A percentile compares a stretch with the other conserved stretches of the same genome.
phyloP scores from a whole-genome alignment of 2,888 invertebrate genomes.

The Laothoe populi region DNA sequence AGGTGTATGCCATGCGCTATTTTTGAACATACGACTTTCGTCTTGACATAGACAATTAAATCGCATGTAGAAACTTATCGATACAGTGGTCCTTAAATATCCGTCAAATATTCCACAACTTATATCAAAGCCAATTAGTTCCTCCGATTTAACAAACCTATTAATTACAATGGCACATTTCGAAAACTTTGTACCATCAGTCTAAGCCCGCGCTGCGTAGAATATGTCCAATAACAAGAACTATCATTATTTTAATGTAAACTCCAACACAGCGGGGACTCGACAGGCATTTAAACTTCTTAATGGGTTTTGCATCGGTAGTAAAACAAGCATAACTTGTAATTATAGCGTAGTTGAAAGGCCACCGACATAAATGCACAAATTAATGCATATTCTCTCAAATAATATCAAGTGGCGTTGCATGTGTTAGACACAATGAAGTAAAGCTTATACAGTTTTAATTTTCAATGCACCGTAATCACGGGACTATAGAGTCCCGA shows the following conservation, averaged over 20 bases:
- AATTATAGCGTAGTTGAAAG: slow-evolving; percentile 33
- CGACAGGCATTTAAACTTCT: slow-evolving; percentile 50
- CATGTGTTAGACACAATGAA: no score
- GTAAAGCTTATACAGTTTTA: neutral
- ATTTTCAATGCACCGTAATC: neutral
- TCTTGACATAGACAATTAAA: no score
- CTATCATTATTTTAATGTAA: slow-evolving; percentile 47
- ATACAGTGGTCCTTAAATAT: no score
- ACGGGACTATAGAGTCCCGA: no score
- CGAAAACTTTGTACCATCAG: slow-evolving; percentile 29
- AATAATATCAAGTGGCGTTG: neutral
- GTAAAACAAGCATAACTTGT: slow-evolving; percentile 36
- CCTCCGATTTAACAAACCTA: neutral
- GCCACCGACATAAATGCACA: slow-evolving; percentile 19
- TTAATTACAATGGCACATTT: slow-evolving; percentile 25
- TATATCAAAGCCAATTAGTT: neutral
- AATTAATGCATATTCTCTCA: neutral
- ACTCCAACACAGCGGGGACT: slow-evolving; percentile 36
- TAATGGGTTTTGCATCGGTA: slow-evolving; percentile 48
- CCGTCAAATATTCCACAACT: neutral
- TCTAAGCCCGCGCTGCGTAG: neutral
- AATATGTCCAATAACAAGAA: slow-evolving; percentile 35
- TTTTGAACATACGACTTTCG: no score
- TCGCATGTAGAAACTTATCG: no score
- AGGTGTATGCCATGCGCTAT: no score